Evolutionary conservation across 1,140 invertebrate genomes (phyloP).

Genomic region (Drosophila fuyamai): DNA sequence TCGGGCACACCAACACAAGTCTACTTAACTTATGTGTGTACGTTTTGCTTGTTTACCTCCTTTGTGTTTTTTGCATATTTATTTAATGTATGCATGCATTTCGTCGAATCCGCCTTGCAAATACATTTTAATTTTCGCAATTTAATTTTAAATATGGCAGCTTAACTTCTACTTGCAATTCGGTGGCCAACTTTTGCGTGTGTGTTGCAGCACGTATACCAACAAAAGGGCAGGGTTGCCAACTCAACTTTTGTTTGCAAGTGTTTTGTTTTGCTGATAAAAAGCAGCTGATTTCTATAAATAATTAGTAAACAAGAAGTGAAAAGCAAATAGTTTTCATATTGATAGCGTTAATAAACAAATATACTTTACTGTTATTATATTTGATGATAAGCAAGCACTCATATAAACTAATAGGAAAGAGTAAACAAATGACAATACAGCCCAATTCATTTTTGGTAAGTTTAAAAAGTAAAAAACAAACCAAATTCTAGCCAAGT

Average conservation of each 20-base stretch:
- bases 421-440: conserved; percentile 12
- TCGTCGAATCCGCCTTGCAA: conserved; percentile 45
- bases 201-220: conserved; percentile 23
- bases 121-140: conserved; percentile 77
- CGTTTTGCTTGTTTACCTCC: conserved; percentile 45
- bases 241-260: conserved; percentile 7
- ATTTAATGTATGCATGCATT: conserved; percentile 20
- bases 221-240: conserved; percentile 22
- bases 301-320: conserved; percentile 45
- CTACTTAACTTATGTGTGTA: conserved; percentile 10
- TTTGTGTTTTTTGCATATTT: conserved; percentile 50
- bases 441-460: background rate
- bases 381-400: conserved; percentile 2
- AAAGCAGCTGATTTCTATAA: conserved; percentile 37
- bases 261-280: conserved; percentile 20
- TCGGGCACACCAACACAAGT: conserved; percentile 32
- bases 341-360: conserved; percentile 6
- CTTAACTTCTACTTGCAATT: conserved; percentile 10
- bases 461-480: too few relatives aligned
- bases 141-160: conserved; percentile 60
- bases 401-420: background rate
- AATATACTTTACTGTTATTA: background rate
- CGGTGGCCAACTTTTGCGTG: background rate
- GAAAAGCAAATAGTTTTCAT: background rate
- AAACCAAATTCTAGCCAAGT: too few relatives aligned